Evolutionary conservation across 2,888 invertebrate species (phyloP).

Genomic region (Cosmorhoe ocellata): DNA sequence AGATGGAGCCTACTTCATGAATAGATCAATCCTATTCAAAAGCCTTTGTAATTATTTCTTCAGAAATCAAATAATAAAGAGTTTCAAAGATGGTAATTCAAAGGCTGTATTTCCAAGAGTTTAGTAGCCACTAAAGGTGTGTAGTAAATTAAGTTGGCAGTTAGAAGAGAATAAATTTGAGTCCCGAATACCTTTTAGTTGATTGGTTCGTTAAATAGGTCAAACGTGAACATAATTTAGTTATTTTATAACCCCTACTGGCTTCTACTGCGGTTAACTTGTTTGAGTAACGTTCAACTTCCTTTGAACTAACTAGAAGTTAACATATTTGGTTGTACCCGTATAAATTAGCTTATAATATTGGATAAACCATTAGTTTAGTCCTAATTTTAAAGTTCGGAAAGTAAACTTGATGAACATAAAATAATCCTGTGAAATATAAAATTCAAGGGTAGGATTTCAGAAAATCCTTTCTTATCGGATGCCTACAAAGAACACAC

Average conservation of each 20-base stretch:
- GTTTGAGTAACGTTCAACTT: too few species aligned
- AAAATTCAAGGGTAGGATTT: too few species aligned
- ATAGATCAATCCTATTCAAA: slow-evolving; percentile 8
- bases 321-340: too few species aligned
- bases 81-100: slow-evolving; percentile 1
- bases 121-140: slow-evolving; percentile 10
- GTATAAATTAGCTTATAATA: too few species aligned
- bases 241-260: slow-evolving; percentile 12
- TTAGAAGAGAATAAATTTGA: slow-evolving; percentile 22
- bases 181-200: slow-evolving; percentile 21
- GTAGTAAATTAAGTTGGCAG: slow-evolving; percentile 17
- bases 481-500: too few species aligned
- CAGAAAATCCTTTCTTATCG: too few species aligned
- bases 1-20: slow-evolving; percentile 14
- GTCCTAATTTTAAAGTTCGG: too few species aligned
- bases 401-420: too few species aligned
- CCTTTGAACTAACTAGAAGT: too few species aligned
- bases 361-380: too few species aligned
- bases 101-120: slow-evolving; percentile 9
- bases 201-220: slow-evolving; percentile 22
- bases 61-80: slow-evolving; percentile 4
- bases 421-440: too few species aligned
- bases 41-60: slow-evolving; percentile 7
- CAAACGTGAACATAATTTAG: slow-evolving; percentile 15
- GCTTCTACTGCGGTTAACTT: neutral